Evolutionary conservation across 2,888 invertebrate species (phyloP), one percentile per base, ranked within the genome.

Genomic region (Deilephila elpenor): DNA sequence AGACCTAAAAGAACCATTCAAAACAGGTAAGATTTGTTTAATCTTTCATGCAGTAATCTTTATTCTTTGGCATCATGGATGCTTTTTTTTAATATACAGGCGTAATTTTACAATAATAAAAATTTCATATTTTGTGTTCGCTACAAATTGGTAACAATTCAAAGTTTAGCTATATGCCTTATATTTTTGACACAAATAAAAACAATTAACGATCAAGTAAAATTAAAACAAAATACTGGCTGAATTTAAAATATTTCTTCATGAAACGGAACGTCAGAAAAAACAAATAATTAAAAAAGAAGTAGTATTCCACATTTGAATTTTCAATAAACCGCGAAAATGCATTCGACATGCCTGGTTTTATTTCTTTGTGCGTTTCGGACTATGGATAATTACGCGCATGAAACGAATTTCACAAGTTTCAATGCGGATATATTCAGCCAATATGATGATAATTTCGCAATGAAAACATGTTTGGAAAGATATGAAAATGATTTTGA

Each of bases 1-100:
- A 82, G 91, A 92, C 72, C 75, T 94, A 59, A 93, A 94, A 74
- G 91, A 92, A 77, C 92, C 94, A 0, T 92, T 91, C 74, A 88
- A 86, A 80, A 82, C 89, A 76, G 93, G 94, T 93, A 83, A 89
- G 90, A 79, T 14, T 20, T 59, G 17, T n/a, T 34, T 34, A 19
- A n/a, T 5, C 8, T 70, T 29, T 32, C 0, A 56, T 53, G 0
- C 6, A 11, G 5, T 20, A 0, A n/a, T 19, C 34, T 44, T 37
- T 11, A 37, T 6, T 3, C 11, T 37, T 44, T 19, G n/a, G 19
- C n/a, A 7, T 29, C 0, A 1, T 25, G 25, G 25, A 25, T 25
- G 25, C 1, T 32, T 32, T 32, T 32, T 32, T 32, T 1, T 32
- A 32, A 32, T 2, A 32, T 32, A 32, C 0, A 32, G 3, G 32